Evolutionary conservation across 2,113 vertebrate genomes (phyloP), one percentile per base, ranked within the genome.

Genomic region (Sorex araneus): DNA sequence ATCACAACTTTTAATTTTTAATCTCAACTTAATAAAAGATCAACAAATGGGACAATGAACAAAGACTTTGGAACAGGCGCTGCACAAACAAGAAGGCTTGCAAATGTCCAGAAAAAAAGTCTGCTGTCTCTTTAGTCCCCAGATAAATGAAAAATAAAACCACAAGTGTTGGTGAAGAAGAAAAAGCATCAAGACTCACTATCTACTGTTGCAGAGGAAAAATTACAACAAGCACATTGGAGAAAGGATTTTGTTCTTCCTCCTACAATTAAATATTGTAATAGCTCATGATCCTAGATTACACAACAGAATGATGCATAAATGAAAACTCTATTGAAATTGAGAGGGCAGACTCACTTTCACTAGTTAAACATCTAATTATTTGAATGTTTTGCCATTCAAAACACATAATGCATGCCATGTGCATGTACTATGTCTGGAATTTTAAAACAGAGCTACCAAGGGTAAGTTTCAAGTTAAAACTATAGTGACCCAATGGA

Each of bases 331-430:
- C 57, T n/a, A 0, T 50, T 25, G 43, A 12, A 28, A 75, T 3
- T 54, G 12, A 43, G 27, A 40, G 40, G 43, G 13, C 54, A 75
- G 27, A 67, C 12, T 90, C 69, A 30, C 32, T 82, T 50, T 82
- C 45, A 28, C n/a, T 64, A 36, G 64, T 12, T 83, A 67, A 83
- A 54, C 27, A 40, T 83, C 43, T 54, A 83, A 75, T 75, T 83
- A 83, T 83, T 83, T 90, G n/a, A 90, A 73, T 73, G 73, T 64
- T 34, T 73, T 40, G 40, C 7, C 40, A 40, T 40, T 40, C 40
- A 40, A 40, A 40, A 40, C 40, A 40, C 40, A 40, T 40, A 40
- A 40, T 40, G 40, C 40, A 40, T 64, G 9, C 54, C 45, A 11
- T 82, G 40, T 74, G 30, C 57, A 8, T 64, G 25, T 9, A 36